Base-by-base conservation (phyloP, 1,140 invertebrate species). In the Drosophila mayri region DNA sequence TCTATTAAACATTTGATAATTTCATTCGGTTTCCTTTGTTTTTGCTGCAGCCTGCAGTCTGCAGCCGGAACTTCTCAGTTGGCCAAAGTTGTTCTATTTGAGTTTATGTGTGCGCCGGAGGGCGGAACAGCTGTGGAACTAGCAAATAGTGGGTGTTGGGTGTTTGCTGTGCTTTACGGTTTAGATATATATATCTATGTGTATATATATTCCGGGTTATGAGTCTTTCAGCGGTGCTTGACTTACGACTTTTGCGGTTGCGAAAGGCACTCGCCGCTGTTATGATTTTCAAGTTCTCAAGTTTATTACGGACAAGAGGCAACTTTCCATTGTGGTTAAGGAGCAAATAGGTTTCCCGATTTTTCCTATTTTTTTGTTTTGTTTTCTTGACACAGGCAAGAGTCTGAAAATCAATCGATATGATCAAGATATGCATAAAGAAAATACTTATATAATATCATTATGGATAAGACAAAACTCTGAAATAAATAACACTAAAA, bases 1-100 rank as follows among this genome's bases (percentile, higher is more conserved):
- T 88, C 80, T 84, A 88, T 87, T 84, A 87, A 87, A 84, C 67
- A 87, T 88, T 87, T 88, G 84, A 88, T 90, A 90, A 88, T 88
- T 88, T 88, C 61, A 90, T 84, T 90, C 43, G 67, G 58, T 49
- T 61, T 32, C 67, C 63, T 68, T 75, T 75, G 58, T 70, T 75
- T 78, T 59, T 44, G 71, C 62, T 55, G 20, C 35, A 25, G 52
- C 35, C 49, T 35, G 28, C 2, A 50, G 49, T n/a, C 71, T 47
- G 66, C 49, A 57, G 25, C 68, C 28, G 37, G 22, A 70, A 52
- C 38, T 52, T 57, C 47, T 10, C 35, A 16, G 46, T 58, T 32
- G 65, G 47, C 46, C 62, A 66, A 82, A 82, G 78, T 86, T 86
- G 79, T 82, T 73, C 79, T 83, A 67, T 87, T 86, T 82, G 83